Percentiles rank a stretch among this genome's conserved stretches.
Evolutionary conservation across 2,888 invertebrate genomes (phyloP).

Genomic region (Leuctra nigra): DNA sequence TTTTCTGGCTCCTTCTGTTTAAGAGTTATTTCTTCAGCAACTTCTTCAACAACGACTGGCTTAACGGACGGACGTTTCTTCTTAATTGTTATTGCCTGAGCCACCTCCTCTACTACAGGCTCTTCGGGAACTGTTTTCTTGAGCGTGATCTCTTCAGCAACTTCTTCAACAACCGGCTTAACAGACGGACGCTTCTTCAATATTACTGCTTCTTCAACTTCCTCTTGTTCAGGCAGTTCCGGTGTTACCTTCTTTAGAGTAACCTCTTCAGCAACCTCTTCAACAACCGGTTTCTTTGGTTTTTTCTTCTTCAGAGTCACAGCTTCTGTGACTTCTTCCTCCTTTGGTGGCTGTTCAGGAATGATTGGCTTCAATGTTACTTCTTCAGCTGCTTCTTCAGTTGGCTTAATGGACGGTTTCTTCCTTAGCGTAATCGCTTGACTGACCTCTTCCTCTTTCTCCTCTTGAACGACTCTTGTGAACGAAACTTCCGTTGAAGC

Average conservation of each 20-base stretch:
- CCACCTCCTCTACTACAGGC: slow-evolving; percentile 35
- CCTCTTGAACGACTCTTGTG: slow-evolving; percentile 9
- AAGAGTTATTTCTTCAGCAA: slow-evolving; percentile 43
- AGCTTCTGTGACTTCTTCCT: slow-evolving; percentile 40
- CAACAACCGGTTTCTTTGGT: slow-evolving; percentile 13
- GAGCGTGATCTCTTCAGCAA: slow-evolving; percentile 33
- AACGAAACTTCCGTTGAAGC: slow-evolving; percentile 34
- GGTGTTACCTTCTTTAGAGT: slow-evolving; percentile 25
- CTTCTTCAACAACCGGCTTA: slow-evolving; percentile 36
- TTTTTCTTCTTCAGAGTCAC: slow-evolving; percentile 37
- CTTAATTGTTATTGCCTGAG: slow-evolving; percentile 33
- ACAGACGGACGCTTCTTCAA: slow-evolving; percentile 34
- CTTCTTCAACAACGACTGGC: slow-evolving; percentile 29
- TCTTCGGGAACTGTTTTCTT: slow-evolving; percentile 34
- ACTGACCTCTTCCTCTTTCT: slow-evolving; percentile 38
- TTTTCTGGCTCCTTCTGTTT: slow-evolving; percentile 38
- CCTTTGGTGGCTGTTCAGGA: slow-evolving; percentile 38
- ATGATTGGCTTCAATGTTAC: slow-evolving; percentile 31
- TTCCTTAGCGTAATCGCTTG: slow-evolving; percentile 43
- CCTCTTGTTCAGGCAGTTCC: slow-evolving; percentile 38
- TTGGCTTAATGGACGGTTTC: slow-evolving; percentile 35
- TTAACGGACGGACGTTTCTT: slow-evolving; percentile 33
- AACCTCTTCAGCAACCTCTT: slow-evolving; percentile 30
- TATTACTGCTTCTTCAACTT: slow-evolving; percentile 33
- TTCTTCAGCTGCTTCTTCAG: slow-evolving; percentile 30